phyloP scores from a whole-genome alignment of 2,888 invertebrate species.

The Tortricodes alternella region DNA sequence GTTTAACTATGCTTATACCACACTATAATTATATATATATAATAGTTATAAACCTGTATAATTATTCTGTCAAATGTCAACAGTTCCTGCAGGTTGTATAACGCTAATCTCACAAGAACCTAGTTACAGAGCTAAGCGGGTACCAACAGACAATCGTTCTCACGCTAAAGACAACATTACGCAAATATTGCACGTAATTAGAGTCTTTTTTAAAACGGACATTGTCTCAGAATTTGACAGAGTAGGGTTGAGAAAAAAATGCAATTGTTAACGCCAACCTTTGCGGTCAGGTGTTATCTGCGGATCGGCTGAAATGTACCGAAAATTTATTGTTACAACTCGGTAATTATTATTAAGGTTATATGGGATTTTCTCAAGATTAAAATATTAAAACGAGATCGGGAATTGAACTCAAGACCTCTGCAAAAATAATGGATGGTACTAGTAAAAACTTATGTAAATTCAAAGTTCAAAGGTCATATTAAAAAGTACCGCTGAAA shows the following conservation, averaged over 20 bases:
- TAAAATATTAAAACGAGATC: too few relatives aligned
- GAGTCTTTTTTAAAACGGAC: conserved; percentile 59
- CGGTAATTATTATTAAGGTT: background rate
- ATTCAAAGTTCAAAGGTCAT: too few relatives aligned
- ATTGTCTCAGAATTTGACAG: conserved; percentile 59
- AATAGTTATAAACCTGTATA: background rate
- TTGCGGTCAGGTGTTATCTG: conserved; percentile 36
- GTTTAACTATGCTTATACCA: too few relatives aligned
- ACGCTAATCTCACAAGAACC: conserved; percentile 53
- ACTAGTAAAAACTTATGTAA: too few relatives aligned
- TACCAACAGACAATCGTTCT: conserved; percentile 22
- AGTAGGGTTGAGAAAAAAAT: conserved; percentile 50
- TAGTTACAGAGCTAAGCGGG: conserved; percentile 21
- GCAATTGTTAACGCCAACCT: conserved; percentile 43
- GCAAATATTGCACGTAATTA: conserved; percentile 67
- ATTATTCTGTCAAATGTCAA: conserved; percentile 12
- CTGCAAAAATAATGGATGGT: too few relatives aligned
- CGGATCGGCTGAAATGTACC: conserved; percentile 10
- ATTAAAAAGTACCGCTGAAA: too few relatives aligned
- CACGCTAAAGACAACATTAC: conserved; percentile 49
- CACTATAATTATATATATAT: background rate
- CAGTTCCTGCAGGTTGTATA: conserved; percentile 63
- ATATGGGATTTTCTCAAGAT: background rate
- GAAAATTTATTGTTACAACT: background rate
- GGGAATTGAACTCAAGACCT: too few relatives aligned